phyloP scores from a whole-genome alignment of 2,113 vertebrate genomes.

The Halcyon malimbica region DNA sequence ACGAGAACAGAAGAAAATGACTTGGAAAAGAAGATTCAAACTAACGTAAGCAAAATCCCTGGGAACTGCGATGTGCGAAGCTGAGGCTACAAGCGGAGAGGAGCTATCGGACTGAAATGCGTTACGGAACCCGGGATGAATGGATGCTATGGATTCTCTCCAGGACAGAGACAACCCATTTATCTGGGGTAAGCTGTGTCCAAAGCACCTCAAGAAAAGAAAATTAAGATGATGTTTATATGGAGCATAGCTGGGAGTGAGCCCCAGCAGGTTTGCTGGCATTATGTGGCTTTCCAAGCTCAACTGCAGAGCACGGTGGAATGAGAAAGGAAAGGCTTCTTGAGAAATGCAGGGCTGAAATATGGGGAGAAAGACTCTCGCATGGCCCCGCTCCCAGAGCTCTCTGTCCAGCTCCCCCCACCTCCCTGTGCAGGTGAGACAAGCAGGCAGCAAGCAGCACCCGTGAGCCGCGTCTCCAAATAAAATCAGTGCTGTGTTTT shows the following conservation, averaged over 20 bases:
- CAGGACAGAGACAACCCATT: not conserved
- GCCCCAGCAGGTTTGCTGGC: not conserved
- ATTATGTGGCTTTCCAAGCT: not conserved
- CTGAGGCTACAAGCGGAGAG: not conserved
- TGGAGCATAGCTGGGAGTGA: not conserved
- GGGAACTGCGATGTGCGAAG: not conserved
- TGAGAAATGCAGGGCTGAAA: constrained; percentile 22
- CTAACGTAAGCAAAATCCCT: not conserved
- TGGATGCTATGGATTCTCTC: not conserved
- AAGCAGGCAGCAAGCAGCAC: constrained; percentile 49
- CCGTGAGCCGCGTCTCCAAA: not conserved
- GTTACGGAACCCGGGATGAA: not conserved
- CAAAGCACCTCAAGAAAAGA: constrained; percentile 32
- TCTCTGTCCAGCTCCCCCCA: not conserved
- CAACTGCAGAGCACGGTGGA: not conserved
- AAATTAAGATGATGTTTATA: not conserved
- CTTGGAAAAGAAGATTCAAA: constrained; percentile 27
- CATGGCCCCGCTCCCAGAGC: not conserved
- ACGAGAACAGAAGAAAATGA: not conserved
- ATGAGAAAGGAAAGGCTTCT: constrained; percentile 42
- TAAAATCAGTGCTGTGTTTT: not conserved
- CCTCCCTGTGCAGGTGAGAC: constrained; percentile 15
- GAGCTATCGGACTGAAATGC: not conserved
- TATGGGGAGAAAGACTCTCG: not conserved
- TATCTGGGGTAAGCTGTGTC: not conserved